Percentiles rank a stretch among this genome's conserved stretches.
Evolutionary conservation across 2,888 invertebrate species (phyloP).

Genomic region (Schizaphis graminum): DNA sequence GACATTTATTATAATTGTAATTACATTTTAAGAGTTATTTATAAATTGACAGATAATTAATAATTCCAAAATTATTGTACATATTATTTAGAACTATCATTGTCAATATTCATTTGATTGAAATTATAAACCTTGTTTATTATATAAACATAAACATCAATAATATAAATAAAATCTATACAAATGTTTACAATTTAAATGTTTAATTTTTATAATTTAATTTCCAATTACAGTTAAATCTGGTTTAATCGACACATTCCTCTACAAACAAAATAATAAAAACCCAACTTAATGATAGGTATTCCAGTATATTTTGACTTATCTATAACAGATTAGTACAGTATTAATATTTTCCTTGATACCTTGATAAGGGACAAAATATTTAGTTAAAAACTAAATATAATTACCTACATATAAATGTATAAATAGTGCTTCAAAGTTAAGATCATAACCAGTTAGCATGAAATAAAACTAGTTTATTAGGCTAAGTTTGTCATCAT

Average conservation of each 20-base stretch:
- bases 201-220: constrained; percentile 5
- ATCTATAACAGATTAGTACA: background rate
- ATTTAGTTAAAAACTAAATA: background rate
- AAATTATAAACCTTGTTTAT: background rate
- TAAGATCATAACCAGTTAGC: no score
- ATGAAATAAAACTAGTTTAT: no score
- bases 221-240: background rate
- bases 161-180: constrained; percentile 21
- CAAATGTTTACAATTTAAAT: background rate
- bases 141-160: background rate
- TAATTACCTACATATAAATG: background rate
- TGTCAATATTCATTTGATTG: background rate
- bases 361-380: background rate
- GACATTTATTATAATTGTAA: constrained; percentile 29
- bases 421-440: no score
- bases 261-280: background rate
- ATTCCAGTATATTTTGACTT: background rate
- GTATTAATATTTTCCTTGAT: background rate
- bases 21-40: constrained; percentile 46
- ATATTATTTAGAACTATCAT: background rate
- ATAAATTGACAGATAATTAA: constrained; percentile 4
- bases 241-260: background rate
- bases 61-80: constrained; percentile 8
- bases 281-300: background rate
- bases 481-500: no score